phyloP scores from a whole-genome alignment of 1,140 invertebrate genomes.

The Ditylenchus dipsaci region DNA sequence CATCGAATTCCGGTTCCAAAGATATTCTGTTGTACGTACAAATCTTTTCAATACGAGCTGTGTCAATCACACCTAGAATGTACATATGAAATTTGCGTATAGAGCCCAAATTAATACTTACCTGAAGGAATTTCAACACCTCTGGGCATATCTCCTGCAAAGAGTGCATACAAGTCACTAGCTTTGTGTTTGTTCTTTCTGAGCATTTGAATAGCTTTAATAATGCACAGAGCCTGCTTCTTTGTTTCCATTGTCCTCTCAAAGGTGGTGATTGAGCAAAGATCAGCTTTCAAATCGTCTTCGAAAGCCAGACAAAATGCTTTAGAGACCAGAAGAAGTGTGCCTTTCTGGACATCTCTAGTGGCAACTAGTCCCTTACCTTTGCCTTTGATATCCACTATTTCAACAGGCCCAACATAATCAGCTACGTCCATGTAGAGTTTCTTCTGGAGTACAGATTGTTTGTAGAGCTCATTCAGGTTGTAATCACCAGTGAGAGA shows the following conservation, averaged over 20 bases:
- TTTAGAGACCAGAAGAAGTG: background rate
- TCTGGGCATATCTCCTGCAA: background rate
- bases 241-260: background rate
- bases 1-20: too few species aligned
- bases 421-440: background rate
- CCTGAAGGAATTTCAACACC: background rate
- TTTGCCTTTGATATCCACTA: background rate
- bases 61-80: too few species aligned
- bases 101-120: too few species aligned
- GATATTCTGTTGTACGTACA: too few species aligned
- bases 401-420: background rate
- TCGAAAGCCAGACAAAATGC: background rate
- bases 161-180: background rate
- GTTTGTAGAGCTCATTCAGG: background rate
- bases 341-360: background rate
- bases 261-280: background rate
- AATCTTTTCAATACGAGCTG: too few species aligned
- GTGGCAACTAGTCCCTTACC: background rate
- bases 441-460: background rate
- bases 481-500: background rate
- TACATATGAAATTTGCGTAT: too few species aligned
- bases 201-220: background rate
- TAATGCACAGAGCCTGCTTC: background rate
- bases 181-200: background rate
- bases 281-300: background rate